These are phyloP conservation scores for Coptodon bakossiorum DNA, from an alignment of 2,113 vertebrate species.

Conservation along the genomic window DNA sequence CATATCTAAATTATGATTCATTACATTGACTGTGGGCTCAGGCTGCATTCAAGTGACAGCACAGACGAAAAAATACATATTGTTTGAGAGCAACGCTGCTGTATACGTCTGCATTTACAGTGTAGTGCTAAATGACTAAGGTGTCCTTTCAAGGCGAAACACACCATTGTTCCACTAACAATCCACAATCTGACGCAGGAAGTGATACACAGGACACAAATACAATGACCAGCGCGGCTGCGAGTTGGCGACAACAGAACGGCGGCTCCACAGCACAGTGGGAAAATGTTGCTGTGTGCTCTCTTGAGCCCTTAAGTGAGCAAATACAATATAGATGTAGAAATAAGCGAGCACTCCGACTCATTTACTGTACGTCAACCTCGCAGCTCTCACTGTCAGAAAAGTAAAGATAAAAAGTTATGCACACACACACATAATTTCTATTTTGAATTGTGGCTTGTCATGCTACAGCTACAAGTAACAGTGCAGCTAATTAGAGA, in stretches of 20 bases:
- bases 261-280: slow-evolving; percentile 37
- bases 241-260: slow-evolving; percentile 29
- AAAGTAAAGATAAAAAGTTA: neutral
- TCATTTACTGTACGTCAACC: neutral
- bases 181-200: slow-evolving; percentile 63
- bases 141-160: slow-evolving; percentile 56
- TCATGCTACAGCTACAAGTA: neutral
- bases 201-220: slow-evolving; percentile 64
- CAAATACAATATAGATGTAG: neutral
- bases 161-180: slow-evolving; percentile 60
- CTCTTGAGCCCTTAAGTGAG: neutral
- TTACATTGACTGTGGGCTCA: neutral
- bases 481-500: neutral
- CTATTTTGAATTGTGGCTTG: neutral
- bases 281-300: slow-evolving; percentile 40
- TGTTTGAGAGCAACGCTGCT: neutral
- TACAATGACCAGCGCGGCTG: slow-evolving; percentile 57
- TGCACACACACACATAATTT: neutral
- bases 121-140: slow-evolving; percentile 46
- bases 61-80: slow-evolving; percentile 5
- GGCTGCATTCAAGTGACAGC: slow-evolving; percentile 21
- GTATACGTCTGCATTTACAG: slow-evolving; percentile 21
- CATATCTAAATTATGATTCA: slow-evolving; percentile 34
- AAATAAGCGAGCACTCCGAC: neutral
- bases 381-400: neutral